Conservation (phyloP, 1,140 invertebrate genomes). For the Meloidogyne exigua region DNA sequence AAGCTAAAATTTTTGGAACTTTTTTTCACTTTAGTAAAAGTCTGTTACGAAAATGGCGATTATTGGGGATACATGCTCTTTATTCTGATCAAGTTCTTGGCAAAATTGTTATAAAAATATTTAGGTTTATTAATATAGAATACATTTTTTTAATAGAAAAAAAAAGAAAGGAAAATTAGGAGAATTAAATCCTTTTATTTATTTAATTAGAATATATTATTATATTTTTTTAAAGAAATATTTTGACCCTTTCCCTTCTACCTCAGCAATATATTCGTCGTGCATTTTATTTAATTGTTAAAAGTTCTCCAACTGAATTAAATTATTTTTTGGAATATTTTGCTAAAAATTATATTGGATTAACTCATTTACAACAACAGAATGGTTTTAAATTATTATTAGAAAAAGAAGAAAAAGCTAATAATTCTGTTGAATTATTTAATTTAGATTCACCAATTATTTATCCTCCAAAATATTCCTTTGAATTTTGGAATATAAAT, state of each 20-base stretch:
- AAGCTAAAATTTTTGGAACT: background rate
- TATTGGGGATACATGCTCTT: background rate
- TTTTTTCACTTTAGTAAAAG: background rate
- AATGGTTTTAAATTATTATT: no score
- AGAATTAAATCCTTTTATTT: no score
- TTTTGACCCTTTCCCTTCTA: background rate
- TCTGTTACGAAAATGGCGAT: conserved; percentile 1
- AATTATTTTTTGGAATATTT: background rate
- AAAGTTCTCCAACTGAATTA: background rate
- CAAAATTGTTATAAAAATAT: background rate
- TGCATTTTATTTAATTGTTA: background rate
- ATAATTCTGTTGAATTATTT: no score
- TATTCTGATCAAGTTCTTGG: background rate
- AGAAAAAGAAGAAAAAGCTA: no score
- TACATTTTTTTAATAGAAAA: no score
- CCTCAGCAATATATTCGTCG: background rate
- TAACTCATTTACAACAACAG: background rate
- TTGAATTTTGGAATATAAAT: conserved; percentile 8
- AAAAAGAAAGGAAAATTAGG: no score
- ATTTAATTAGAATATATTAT: no score
- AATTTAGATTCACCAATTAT: background rate
- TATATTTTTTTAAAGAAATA: no score
- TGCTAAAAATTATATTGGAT: conserved; percentile 1
- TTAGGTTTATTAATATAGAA: background rate
- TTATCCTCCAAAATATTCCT: background rate